Base-by-base conservation (phyloP, 2,113 vertebrate species). In the Mus spicilegus region DNA sequence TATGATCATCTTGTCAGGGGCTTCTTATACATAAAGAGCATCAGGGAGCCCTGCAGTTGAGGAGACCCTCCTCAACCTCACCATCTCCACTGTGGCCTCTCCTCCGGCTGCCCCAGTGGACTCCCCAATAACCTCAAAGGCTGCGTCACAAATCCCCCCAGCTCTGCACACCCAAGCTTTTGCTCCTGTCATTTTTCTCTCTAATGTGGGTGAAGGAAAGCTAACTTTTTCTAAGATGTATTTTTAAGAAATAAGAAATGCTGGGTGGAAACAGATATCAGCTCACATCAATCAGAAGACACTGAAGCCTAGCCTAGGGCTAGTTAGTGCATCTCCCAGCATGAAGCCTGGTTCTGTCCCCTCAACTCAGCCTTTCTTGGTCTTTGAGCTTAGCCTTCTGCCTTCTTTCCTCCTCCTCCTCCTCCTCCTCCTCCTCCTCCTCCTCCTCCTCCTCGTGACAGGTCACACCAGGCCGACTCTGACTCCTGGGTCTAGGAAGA, bases 191-290 rank as follows among this genome's bases (percentile, higher is more conserved):
- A n/a, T 61, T 61, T 85, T 93, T 78, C 70, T 93, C 36, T 73
- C 49, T 89, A 36, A n/a, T 61, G 65, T 69, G 39, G 33, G 26
- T 65, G 36, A 82, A 91, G 73, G 30, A 92, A 76, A 65, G 69
- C 20, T 54, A 69, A 51, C 6, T 7, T 69, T 85, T 95, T 63
- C 91, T 26, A 63, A 77, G 19, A 39, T 78, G 36, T 33, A 90
- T 90, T 26, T 92, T 75, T 76, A 81, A 94, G 56, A 90, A 73
- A 82, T 61, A 93, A 91, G 39, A 70, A 70, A n/a, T 7, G 8
- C 22, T 22, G 24, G 51, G 26, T 91, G 61, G 65, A 65, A 67
- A 93, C 22, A 73, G 30, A 75, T 1, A 70, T 11, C 6, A 51
- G 56, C 51, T 33, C 1, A n/a, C 33, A 16, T 46, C 49, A 54